A percentile compares a stretch with the other conserved stretches of the same genome.
phyloP scores from a whole-genome alignment of 2,113 vertebrate genomes.

The Stegostoma tigrinum region DNA sequence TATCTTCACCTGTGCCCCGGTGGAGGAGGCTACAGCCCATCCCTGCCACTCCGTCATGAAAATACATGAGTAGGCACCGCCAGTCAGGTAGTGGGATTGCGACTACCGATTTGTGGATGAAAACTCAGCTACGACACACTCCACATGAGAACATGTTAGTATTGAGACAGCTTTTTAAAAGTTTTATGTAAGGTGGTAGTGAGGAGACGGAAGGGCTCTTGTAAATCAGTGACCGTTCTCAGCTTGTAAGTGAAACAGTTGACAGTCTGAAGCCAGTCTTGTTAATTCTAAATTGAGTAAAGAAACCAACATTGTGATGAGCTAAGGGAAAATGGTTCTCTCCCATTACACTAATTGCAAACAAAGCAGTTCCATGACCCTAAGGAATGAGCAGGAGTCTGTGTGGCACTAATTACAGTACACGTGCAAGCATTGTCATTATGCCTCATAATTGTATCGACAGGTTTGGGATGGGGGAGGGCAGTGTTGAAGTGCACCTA shows the following conservation, averaged over 20 bases:
- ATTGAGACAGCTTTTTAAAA: neutral
- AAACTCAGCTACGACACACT: too few species aligned
- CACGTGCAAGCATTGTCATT: neutral
- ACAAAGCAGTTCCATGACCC: neutral
- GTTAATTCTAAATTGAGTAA: neutral
- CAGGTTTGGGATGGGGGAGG: neutral
- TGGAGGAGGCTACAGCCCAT: too few species aligned
- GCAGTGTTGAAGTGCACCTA: neutral
- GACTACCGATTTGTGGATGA: too few species aligned
- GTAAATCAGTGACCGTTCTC: neutral
- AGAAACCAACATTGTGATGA: neutral
- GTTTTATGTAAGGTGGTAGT: neutral
- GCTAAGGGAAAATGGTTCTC: neutral
- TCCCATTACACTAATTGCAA: neutral
- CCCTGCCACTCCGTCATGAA: too few species aligned
- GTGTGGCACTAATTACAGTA: conserved; percentile 1
- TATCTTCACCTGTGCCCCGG: too few species aligned
- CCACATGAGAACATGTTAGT: too few species aligned
- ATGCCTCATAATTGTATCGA: neutral
- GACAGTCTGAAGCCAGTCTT: neutral
- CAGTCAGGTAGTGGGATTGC: too few species aligned
- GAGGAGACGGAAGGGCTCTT: neutral
- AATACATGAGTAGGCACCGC: too few species aligned
- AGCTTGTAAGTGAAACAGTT: neutral
- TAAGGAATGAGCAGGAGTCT: neutral